phyloP scores from a whole-genome alignment of 2,888 invertebrate species.

The Doris montereyensis region DNA sequence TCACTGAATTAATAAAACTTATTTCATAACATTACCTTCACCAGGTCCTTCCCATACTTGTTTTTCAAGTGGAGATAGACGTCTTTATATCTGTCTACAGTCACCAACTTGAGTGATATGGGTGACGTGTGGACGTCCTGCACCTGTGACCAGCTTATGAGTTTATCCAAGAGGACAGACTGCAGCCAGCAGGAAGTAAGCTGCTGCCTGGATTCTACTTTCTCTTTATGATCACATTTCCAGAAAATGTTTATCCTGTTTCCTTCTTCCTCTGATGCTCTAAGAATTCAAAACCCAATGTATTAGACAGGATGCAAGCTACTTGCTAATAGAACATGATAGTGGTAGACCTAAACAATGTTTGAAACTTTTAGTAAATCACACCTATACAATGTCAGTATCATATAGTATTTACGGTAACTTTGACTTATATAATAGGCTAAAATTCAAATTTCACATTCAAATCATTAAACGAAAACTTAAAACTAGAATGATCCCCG shows the following conservation, averaged over 20 bases:
- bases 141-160: conserved; percentile 65
- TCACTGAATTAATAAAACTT: neutral
- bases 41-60: conserved; percentile 84
- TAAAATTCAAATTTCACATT: too few species aligned
- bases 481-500: too few species aligned
- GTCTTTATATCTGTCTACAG: conserved; percentile 80
- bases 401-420: too few species aligned
- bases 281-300: too few species aligned
- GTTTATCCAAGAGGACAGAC: conserved; percentile 60
- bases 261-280: too few species aligned
- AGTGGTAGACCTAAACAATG: neutral
- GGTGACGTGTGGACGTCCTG: conserved; percentile 57
- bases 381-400: too few species aligned
- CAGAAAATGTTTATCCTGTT: too few species aligned
- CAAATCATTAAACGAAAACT: too few species aligned
- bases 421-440: too few species aligned
- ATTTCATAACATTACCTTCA: conserved; percentile 76
- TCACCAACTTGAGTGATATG: conserved; percentile 80
- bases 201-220: conserved; percentile 32
- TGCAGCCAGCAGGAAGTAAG: conserved; percentile 61
- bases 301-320: too few species aligned
- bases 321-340: too few species aligned
- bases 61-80: conserved; percentile 83
- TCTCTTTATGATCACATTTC: conserved; percentile 29
- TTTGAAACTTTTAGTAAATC: neutral